Evolutionary conservation across 2,888 invertebrate species (phyloP), one percentile per base, ranked within the genome.

Genomic region (Tanytarsus gracilentus): DNA sequence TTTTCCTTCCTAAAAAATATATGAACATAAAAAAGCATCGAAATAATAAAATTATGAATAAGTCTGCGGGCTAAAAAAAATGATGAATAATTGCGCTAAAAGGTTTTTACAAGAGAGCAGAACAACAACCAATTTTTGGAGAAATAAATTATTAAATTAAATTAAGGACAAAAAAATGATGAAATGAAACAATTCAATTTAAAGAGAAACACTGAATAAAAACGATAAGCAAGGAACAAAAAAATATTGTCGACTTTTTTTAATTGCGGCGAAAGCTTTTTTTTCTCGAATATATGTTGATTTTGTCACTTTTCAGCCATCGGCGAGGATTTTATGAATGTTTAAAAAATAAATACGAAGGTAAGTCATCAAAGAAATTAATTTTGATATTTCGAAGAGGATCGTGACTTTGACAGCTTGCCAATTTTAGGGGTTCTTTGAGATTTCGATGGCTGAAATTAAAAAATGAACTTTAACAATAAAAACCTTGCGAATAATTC

Each of bases 161-260:
- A 44, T 44, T 23, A 44, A 44, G 44, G 23, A 44, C 8, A 44
- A 44, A 44, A 36, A 36, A 36, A 36, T 44, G 21, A 44, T 23
- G 23, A 33, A 44, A 44, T 44, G 44, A 44, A 33, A 33, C 33
- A 33, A 33, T 44, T 44, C 44, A 18, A 44, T 44, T 44, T 44
- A 44, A 44, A 23, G 23, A 44, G 23, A 21, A 44, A 44, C 11
- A 44, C 21, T 11, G 44, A 44, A 44, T 18, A 44, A 44, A 44
- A 44, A 44, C 21, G 44, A 44, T 44, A 44, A 44, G 44, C 44
- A 44, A 44, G n/a, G n/a, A 44, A 44, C 11, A 18, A 36, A 40
- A 5, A 21, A 21, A 44, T 9, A 9, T 18, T 7, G n/a, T 11
- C 9, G n/a, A 33, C 11, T 33, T 33, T 33, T 9, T 33, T 33